Evolutionary conservation across 2,113 vertebrate genomes (phyloP).

Genomic region (Lophius piscatorius): DNA sequence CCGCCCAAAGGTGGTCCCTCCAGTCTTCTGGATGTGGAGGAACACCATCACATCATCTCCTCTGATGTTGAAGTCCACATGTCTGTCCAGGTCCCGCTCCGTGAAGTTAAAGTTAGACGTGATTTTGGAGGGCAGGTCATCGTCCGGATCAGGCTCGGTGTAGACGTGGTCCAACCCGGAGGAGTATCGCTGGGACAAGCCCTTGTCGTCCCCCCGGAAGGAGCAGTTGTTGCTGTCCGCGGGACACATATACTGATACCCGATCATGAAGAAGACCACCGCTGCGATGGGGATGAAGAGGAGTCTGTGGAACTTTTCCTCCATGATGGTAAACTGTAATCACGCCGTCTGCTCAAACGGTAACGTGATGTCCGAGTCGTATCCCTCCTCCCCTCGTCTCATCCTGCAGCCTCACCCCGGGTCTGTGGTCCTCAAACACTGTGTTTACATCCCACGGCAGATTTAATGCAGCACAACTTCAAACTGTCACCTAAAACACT

Average conservation of each 20-base stretch:
- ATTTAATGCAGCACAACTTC: too few species aligned
- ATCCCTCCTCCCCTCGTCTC: conserved; percentile 25
- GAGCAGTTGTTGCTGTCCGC: conserved; percentile 76
- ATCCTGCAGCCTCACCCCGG: conserved; percentile 41
- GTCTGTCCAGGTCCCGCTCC: conserved; percentile 84
- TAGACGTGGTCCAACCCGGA: conserved; percentile 39
- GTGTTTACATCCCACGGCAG: too few species aligned
- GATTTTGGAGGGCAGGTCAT: conserved; percentile 74
- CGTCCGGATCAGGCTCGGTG: conserved; percentile 75
- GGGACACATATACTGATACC: conserved; percentile 91
- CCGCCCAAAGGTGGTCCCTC: conserved; percentile 92
- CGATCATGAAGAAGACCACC: conserved; percentile 87
- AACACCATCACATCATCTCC: conserved; percentile 94
- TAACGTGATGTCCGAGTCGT: conserved; percentile 36
- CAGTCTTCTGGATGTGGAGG: conserved; percentile 96
- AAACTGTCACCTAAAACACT: too few species aligned
- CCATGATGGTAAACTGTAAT: conserved; percentile 80
- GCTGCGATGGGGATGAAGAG: conserved; percentile 87
- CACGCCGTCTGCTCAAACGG: conserved; percentile 55
- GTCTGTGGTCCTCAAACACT: neutral
- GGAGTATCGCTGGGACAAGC: conserved; percentile 46
- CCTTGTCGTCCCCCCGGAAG: conserved; percentile 66
- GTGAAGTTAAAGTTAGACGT: conserved; percentile 85
- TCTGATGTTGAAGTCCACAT: conserved; percentile 87
- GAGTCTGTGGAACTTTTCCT: conserved; percentile 90